Evolutionary conservation across 1,140 invertebrate species (phyloP).

Genomic region (Cephus cinctus): DNA sequence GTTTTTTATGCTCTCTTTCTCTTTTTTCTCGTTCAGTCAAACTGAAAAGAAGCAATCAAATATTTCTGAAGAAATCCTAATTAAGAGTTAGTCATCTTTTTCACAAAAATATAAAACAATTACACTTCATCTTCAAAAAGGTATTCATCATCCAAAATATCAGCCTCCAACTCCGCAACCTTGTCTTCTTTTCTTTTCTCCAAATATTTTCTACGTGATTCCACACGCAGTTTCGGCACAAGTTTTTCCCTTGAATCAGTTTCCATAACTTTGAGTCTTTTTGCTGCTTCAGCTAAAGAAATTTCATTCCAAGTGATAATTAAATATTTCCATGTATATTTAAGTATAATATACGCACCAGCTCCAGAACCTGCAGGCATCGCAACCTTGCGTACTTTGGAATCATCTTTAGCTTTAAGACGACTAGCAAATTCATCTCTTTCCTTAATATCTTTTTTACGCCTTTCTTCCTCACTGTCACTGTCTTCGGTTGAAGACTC

Average conservation of each 20-base stretch:
- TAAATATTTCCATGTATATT: constrained; percentile 5
- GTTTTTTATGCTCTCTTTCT: constrained; percentile 89
- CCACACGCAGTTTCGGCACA: constrained; percentile 82
- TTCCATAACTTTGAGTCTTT: constrained; percentile 81
- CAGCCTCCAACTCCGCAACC: constrained; percentile 90
- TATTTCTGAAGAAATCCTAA: constrained; percentile 11
- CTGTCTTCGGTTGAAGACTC: constrained; percentile 56
- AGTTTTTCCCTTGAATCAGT: constrained; percentile 81
- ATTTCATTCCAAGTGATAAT: constrained; percentile 14
- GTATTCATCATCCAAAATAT: constrained; percentile 96
- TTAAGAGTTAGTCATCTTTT: constrained; percentile 19
- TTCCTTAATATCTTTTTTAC: constrained; percentile 82
- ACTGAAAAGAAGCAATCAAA: constrained; percentile 51
- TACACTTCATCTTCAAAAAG: constrained; percentile 87
- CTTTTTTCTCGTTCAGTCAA: constrained; percentile 83
- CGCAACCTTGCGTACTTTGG: constrained; percentile 80
- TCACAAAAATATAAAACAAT: constrained; percentile 39
- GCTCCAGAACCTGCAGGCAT: constrained; percentile 58
- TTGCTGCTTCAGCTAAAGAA: constrained; percentile 74
- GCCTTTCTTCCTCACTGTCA: constrained; percentile 67
- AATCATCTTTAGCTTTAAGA: constrained; percentile 87
- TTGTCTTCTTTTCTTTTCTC: constrained; percentile 96
- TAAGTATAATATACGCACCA: constrained; percentile 29
- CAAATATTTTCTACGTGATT: constrained; percentile 92
- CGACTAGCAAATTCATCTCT: constrained; percentile 92